phyloP scores from a whole-genome alignment of 2,113 vertebrate genomes.

The Corythornis madagascariensis region DNA sequence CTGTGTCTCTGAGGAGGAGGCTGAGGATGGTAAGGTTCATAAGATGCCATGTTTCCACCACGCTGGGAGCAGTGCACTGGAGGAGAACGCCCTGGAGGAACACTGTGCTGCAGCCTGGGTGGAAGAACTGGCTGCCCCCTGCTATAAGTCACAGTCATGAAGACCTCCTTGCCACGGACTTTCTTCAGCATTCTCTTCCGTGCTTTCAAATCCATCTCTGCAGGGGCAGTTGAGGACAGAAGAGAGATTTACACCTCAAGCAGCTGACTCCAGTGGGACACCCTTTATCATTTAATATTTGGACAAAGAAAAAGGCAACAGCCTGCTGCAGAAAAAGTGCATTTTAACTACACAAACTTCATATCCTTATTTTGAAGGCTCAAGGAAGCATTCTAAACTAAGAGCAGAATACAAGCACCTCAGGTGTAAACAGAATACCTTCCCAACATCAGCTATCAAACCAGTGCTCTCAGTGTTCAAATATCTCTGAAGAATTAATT shows the following conservation, averaged over 20 bases:
- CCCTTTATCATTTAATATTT: background rate
- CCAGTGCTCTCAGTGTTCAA: background rate
- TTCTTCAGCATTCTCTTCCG: slow-evolving; percentile 88
- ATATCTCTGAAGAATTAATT: background rate
- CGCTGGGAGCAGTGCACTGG: slow-evolving; percentile 53
- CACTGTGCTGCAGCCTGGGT: slow-evolving; percentile 81
- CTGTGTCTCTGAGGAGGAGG: slow-evolving; percentile 71
- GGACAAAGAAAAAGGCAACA: background rate
- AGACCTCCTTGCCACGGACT: slow-evolving; percentile 85
- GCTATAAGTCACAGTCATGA: slow-evolving; percentile 80
- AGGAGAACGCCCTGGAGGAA: slow-evolving; percentile 63
- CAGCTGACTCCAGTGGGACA: background rate
- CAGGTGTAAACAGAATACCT: rapidly evolving
- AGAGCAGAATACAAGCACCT: background rate
- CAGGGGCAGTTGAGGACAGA: background rate
- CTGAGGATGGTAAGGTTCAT: slow-evolving; percentile 77
- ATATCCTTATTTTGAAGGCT: background rate
- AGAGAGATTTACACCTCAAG: background rate
- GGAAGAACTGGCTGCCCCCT: slow-evolving; percentile 74
- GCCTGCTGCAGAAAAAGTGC: background rate
- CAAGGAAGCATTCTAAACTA: background rate
- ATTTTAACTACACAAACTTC: background rate
- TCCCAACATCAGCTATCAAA: background rate
- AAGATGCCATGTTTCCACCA: slow-evolving; percentile 61
- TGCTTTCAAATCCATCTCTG: slow-evolving; percentile 82